These are phyloP conservation scores for Heliothis virescens DNA, from an alignment of 1,140 invertebrate genomes.

Conservation along the genomic window DNA sequence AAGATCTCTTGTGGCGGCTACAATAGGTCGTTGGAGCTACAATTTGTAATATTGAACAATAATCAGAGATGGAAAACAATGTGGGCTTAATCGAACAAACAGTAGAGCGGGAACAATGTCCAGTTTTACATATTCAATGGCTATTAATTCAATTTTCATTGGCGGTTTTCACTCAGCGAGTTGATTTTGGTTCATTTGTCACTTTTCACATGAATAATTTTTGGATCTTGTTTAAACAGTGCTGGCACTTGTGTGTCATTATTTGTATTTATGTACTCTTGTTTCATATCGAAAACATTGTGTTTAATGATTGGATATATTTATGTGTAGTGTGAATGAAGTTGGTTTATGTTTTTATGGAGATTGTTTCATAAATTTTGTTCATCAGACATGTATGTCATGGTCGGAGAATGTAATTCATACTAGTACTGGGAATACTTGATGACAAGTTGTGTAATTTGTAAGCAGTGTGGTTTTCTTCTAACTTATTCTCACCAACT, in stretches of 20 bases:
- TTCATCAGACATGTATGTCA: no score
- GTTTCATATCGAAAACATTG: constrained; percentile 33
- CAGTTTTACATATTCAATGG: constrained; percentile 79
- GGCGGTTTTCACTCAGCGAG: constrained; percentile 69
- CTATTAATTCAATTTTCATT: constrained; percentile 79
- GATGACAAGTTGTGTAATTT: no score
- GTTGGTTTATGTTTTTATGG: not conserved
- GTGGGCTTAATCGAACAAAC: constrained; percentile 68
- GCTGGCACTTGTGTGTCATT: constrained; percentile 26
- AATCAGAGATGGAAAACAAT: constrained; percentile 70
- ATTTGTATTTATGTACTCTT: constrained; percentile 18
- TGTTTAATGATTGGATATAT: constrained; percentile 29
- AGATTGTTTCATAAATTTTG: not conserved
- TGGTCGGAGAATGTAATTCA: no score
- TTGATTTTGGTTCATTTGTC: constrained; percentile 81
- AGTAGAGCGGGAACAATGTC: constrained; percentile 64
- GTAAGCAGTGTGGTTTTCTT: no score
- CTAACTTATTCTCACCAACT: no score
- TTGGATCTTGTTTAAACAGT: constrained; percentile 62
- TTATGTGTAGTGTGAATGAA: not conserved
- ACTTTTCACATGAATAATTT: constrained; percentile 71
- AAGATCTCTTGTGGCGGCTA: constrained; percentile 10
- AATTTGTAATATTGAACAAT: constrained; percentile 58
- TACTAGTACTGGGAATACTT: no score
- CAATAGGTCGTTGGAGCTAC: constrained; percentile 16